Base-by-base conservation (phyloP, 1,140 invertebrate species). In the Hylaeus volcanicus region DNA sequence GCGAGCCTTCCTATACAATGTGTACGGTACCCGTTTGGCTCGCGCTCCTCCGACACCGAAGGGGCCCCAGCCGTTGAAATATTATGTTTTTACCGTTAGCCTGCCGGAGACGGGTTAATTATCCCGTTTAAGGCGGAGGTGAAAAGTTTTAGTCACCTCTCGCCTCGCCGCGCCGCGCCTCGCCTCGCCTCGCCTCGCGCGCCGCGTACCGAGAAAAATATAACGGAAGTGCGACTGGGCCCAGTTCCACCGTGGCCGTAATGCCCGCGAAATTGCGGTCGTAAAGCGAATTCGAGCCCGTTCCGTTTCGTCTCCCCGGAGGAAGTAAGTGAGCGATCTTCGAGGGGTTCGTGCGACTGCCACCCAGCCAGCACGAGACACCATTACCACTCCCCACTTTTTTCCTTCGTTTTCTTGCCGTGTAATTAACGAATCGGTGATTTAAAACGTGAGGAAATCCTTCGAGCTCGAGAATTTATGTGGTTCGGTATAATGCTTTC, bases 51-150 rank as follows among this genome's bases (percentile, higher is more conserved):
- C 79, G 74, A 70, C 65, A 61, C 55, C 64, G 26, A 48, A 41
- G 61, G 56, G 26, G 26, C 26, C 66, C 61, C 66, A 55, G 15
- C 26, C 51, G 14, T 58, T 86, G 80, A 86, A 83, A 86, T 83
- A 86, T 86, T 75, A 68, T 70, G 76, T 66, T 79, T 81, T 86
- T 83, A 86, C 81, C 72, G 85, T 86, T 86, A 86, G 70, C 60
- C 45, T 11, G 61, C n/a, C 71, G 74, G 68, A 86, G 81, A 83
- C 73, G 84, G 26, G 81, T 86, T 86, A 86, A 83, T 86, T 86
- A 86, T 86, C 75, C 84, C 76, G 80, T 86, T 86, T 82, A 74
- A 85, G 79, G 65, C 79, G 70, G 74, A 85, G 83, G 65, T 86
- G 83, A 85, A 86, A 85, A 86, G 83, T 60, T 74, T 63, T 60